These are phyloP conservation scores for Drosophila limbata DNA, from an alignment of 2,888 invertebrate genomes.

Conservation along the genomic window DNA sequence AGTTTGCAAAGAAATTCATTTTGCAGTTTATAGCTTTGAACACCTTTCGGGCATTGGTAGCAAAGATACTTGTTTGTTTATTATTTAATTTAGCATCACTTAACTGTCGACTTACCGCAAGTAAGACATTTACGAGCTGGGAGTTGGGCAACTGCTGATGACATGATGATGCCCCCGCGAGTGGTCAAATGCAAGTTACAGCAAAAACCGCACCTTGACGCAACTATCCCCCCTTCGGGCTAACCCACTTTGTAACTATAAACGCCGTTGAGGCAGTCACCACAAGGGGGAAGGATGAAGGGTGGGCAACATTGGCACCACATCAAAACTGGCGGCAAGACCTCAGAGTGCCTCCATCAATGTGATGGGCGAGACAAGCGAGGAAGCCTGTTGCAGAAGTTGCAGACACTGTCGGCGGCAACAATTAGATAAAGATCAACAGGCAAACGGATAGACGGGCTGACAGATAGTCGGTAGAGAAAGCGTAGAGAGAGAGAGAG, in stretches of 20 bases:
- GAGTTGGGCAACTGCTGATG: conserved; percentile 31
- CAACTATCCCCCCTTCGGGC: conserved; percentile 32
- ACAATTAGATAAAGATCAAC: conserved; percentile 78
- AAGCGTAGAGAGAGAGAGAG: conserved; percentile 7
- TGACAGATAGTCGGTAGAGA: neutral
- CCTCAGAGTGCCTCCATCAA: conserved; percentile 34
- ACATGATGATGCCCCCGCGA: conserved; percentile 28
- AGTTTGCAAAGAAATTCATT: conserved; percentile 1
- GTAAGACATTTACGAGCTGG: conserved; percentile 46
- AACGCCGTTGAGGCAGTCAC: conserved; percentile 45
- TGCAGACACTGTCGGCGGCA: conserved; percentile 58
- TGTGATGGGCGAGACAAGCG: conserved; percentile 31
- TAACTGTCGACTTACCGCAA: conserved; percentile 26
- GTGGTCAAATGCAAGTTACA: conserved; percentile 11
- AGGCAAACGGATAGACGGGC: conserved; percentile 35
- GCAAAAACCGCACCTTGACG: conserved; percentile 55
- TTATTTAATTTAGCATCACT: conserved; percentile 7
- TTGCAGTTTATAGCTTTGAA: neutral
- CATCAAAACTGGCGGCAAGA: conserved; percentile 59
- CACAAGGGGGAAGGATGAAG: conserved; percentile 37
- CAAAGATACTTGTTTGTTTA: conserved; percentile 18
- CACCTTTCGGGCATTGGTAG: neutral
- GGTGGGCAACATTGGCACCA: conserved; percentile 61
- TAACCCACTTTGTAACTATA: conserved; percentile 59
- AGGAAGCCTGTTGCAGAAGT: conserved; percentile 41